Evolutionary conservation across 2,888 invertebrate genomes (phyloP), one percentile per base, ranked within the genome.

Genomic region (Apamea monoglypha): DNA sequence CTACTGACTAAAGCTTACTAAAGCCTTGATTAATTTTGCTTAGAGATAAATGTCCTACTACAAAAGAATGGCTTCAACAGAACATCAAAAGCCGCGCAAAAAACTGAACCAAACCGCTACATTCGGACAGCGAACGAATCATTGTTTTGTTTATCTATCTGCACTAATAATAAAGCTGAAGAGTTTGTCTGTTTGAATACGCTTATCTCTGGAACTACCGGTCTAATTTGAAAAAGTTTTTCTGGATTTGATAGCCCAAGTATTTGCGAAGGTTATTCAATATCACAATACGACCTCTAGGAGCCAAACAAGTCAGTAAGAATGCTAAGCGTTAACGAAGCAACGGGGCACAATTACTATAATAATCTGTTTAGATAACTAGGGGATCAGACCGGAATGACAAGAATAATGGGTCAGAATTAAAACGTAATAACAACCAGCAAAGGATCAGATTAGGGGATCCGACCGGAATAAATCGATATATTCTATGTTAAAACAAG

Each of bases 71-170:
- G 69, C 14, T 18, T 68, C 10, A 40, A 44, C 29, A 74, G 29
- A 6, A 36, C 4, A 44, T 29, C 2, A 36, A 61, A 18, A 36
- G 21, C 7, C 36, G 14, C 44, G 25, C 25, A 56, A 72, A 81
- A 81, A 68, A 16, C 25, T 12, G 1, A 36, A 21, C n/a, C 29
- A 53, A 53, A 47, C 36, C n/a, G 8, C 50, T 36, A 36, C 81
- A 72, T 25, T 29, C 14, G 10, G 53, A 70, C 44, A 56, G 25
- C 40, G 40, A 32, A 5, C 12, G 14, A 66, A 50, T 47, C 40
- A 71, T 81, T 70, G 69, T 80, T 83, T 69, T 73, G 67, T 64
- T 40, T 47, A 47, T 47, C 12, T 29, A 61, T 50, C 0, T 18
- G 25, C 12, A 25, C 2, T n/a, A 14, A 16, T 25, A n/a, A 36